Percentiles rank a stretch among this genome's conserved stretches.
Conservation (phyloP, 2,113 vertebrate species). For the Petaurus breviceps region DNA sequence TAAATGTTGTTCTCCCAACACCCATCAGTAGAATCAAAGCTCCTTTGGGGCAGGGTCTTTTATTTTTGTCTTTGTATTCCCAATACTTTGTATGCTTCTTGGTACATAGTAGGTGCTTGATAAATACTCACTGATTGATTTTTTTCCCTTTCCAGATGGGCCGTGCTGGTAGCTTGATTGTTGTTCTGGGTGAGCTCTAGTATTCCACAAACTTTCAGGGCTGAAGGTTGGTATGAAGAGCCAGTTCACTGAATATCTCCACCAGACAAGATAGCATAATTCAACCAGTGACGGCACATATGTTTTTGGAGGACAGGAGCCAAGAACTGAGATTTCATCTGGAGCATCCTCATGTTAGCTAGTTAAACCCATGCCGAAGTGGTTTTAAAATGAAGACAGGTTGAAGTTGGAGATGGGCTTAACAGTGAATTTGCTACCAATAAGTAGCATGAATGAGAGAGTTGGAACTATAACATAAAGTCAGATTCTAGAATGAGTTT, state of each 20-base stretch:
- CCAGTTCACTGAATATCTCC: conserved; percentile 11
- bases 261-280: conserved; percentile 1
- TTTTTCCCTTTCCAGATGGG: neutral
- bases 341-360: conserved; percentile 13
- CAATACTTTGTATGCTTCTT: neutral
- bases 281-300: neutral
- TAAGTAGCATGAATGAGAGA: too few species aligned
- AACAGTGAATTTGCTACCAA: too few species aligned
- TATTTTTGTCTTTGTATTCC: neutral
- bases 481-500: conserved; percentile 27
- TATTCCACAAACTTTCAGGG: conserved; percentile 20
- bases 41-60: neutral
- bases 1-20: neutral
- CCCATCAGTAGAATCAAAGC: neutral
- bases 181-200: conserved; percentile 5
- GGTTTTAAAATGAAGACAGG: neutral
- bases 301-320: conserved; percentile 1
- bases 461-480: neutral
- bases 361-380: conserved; percentile 11
- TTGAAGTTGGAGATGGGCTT: too few species aligned
- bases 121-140: neutral
- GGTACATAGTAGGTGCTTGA: neutral
- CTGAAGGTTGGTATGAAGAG: conserved; percentile 16
- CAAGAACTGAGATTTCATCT: conserved; percentile 26
- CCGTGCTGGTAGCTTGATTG: neutral